Evolutionary conservation across 2,113 vertebrate genomes (phyloP).

Genomic region (Pelmatolapia mariae): DNA sequence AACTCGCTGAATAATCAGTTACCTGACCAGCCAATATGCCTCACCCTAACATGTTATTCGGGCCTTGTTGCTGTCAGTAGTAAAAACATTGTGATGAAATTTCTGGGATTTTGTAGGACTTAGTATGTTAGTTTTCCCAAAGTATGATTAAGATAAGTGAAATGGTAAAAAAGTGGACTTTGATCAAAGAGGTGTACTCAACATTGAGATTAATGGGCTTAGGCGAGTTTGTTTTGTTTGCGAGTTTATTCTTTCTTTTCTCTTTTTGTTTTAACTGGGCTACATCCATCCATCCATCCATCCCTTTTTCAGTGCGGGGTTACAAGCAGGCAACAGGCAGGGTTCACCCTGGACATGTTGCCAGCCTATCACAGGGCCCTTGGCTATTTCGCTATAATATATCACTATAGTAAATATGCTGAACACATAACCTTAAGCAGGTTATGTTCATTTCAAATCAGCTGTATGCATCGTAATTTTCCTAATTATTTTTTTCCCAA

Average conservation of each 20-base stretch:
- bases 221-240: background rate
- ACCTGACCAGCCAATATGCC: background rate
- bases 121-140: background rate
- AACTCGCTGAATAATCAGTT: background rate
- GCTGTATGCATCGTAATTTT: background rate
- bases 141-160: background rate
- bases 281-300: background rate
- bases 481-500: background rate
- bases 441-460: background rate
- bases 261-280: background rate
- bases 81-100: background rate
- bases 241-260: background rate
- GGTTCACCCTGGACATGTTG: background rate
- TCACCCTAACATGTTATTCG: background rate
- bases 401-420: background rate
- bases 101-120: background rate
- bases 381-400: background rate
- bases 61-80: background rate
- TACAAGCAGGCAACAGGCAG: background rate
- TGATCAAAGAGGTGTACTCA: background rate
- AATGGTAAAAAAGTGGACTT: background rate
- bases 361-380: background rate
- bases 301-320: background rate
- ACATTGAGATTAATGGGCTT: background rate
- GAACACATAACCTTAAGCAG: background rate